A percentile compares a stretch with the other conserved stretches of the same genome.
phyloP scores from a whole-genome alignment of 2,888 invertebrate genomes.

The Meloe dianella region DNA sequence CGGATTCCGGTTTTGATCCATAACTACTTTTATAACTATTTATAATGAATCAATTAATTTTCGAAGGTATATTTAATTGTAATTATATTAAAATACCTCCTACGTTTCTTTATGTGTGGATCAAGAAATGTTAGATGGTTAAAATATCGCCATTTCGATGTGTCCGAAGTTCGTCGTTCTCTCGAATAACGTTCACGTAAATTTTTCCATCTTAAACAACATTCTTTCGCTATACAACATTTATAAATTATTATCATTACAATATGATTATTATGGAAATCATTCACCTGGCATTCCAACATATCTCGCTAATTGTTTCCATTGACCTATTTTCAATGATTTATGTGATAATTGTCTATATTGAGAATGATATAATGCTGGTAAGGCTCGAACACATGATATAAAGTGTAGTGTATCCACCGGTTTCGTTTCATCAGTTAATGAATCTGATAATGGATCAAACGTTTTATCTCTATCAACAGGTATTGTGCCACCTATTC shows the following conservation, averaged over 20 bases:
- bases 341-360: conserved; percentile 54
- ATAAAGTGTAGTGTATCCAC: conserved; percentile 25
- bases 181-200: conserved; percentile 57
- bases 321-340: conserved; percentile 54
- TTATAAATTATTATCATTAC: neutral
- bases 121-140: conserved; percentile 39
- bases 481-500: neutral
- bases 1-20: conserved; percentile 5
- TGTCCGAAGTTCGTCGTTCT: conserved; percentile 50
- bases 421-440: neutral
- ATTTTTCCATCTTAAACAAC: conserved; percentile 52
- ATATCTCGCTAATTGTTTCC: conserved; percentile 52
- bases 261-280: conserved; percentile 14
- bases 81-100: conserved; percentile 28
- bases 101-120: conserved; percentile 31
- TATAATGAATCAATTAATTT: conserved; percentile 12
- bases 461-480: neutral
- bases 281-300: conserved; percentile 35
- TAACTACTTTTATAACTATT: conserved; percentile 4
- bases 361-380: conserved; percentile 52
- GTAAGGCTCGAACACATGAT: conserved; percentile 18
- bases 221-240: conserved; percentile 34
- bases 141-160: conserved; percentile 38
- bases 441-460: conserved; percentile 7
- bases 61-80: conserved; percentile 9